Conservation (phyloP, 1,140 invertebrate genomes). For the Plectrocnemia conspersa region DNA sequence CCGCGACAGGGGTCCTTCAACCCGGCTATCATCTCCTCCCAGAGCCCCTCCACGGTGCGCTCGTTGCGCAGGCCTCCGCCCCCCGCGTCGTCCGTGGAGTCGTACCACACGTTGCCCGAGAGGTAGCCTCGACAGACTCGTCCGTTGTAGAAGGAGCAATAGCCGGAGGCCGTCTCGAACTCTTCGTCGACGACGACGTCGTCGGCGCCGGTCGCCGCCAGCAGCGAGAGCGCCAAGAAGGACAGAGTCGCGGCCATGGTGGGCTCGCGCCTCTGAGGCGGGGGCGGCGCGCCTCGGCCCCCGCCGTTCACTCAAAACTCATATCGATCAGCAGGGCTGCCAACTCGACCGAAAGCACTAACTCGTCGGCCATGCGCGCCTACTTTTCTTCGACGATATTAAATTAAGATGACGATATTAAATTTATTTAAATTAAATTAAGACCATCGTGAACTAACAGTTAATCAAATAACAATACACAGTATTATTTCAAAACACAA, state of each 20-base stretch:
- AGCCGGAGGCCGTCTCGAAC: slow-evolving; percentile 57
- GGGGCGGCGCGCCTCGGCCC: too few relatives aligned
- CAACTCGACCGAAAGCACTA: too few relatives aligned
- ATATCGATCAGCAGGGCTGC: neutral
- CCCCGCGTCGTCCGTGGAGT: slow-evolving; percentile 59
- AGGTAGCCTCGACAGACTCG: slow-evolving; percentile 81
- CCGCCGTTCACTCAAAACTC: neutral
- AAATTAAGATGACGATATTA: neutral
- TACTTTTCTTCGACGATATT: neutral
- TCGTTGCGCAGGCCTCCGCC: slow-evolving; percentile 80
- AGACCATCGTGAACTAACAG: too few relatives aligned
- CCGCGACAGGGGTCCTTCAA: slow-evolving; percentile 76
- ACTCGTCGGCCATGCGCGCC: too few relatives aligned
- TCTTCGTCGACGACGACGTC: slow-evolving; percentile 22
- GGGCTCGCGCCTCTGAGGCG: neutral
- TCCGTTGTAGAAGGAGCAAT: slow-evolving; percentile 85
- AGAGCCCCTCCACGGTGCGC: slow-evolving; percentile 72
- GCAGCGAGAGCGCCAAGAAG: neutral
- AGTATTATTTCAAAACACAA: too few relatives aligned
- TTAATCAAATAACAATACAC: too few relatives aligned
- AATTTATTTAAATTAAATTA: too few relatives aligned
- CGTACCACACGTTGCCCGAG: slow-evolving; percentile 77
- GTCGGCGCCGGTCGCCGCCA: slow-evolving; percentile 11
- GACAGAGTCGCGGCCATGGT: neutral
- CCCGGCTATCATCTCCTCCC: slow-evolving; percentile 77